Conservation (phyloP, 2,888 invertebrate species). For the Catocala nupta region DNA sequence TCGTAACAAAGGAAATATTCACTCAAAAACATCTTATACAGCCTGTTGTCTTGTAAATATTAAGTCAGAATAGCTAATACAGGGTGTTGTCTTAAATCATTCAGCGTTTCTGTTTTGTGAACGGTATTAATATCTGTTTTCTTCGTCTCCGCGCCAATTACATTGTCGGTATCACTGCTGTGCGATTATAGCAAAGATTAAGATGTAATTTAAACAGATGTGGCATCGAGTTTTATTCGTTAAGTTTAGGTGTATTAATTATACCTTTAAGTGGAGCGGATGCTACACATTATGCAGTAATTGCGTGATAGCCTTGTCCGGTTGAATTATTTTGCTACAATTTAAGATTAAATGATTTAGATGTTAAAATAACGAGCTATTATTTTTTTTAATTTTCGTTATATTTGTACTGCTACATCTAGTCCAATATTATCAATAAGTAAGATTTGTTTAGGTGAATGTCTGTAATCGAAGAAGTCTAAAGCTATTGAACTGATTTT, state of each 20-base stretch:
- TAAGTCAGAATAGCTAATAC: slow-evolving; percentile 48
- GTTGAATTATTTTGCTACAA: background rate
- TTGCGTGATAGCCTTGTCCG: too few species aligned
- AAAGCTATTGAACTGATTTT: too few species aligned
- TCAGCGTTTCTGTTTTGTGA: slow-evolving; percentile 62
- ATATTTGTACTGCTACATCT: too few species aligned
- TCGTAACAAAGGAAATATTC: slow-evolving; percentile 60
- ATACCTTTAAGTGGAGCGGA: too few species aligned
- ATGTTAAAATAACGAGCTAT: too few species aligned
- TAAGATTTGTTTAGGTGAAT: too few species aligned
- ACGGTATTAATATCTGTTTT: slow-evolving; percentile 83
- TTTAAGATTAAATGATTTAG: too few species aligned
- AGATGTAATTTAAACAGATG: slow-evolving; percentile 34
- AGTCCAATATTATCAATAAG: too few species aligned
- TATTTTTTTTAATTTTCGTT: too few species aligned
- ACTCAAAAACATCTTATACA: slow-evolving; percentile 57
- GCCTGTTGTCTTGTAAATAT: slow-evolving; percentile 67
- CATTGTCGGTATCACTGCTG: slow-evolving; percentile 80
- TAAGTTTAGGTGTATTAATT: too few species aligned
- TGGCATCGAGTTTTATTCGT: slow-evolving; percentile 9
- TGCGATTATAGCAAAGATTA: slow-evolving; percentile 66
- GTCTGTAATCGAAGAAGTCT: too few species aligned
- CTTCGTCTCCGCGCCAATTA: slow-evolving; percentile 81
- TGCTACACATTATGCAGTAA: background rate
- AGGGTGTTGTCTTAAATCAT: slow-evolving; percentile 64